Base-by-base conservation (phyloP, 2,797 vertebrate genomes). In the Acipenser transmontanus region DNA sequence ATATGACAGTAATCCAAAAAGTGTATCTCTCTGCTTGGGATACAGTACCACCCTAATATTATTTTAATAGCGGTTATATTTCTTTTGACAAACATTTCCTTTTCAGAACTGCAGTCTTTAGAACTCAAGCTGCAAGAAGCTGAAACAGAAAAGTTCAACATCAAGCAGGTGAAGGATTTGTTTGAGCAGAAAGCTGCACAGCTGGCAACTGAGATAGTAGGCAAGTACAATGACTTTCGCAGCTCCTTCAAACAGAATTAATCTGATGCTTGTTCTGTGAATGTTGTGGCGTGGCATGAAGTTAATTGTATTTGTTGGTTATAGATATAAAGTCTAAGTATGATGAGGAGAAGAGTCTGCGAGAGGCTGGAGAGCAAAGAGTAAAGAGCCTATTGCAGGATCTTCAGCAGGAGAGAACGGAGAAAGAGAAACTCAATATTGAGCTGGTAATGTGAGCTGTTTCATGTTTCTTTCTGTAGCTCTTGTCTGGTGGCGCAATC, bases 91-190 rank as follows among this genome's bases (percentile, higher is more conserved):
- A 34, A 34, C 34, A 34, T 34, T 34, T 34, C 34, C 4, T 79
- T 83, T 81, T 13, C 82, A 88, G 85, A 85, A 73, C 72, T 87
- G 60, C 83, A 86, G 59, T 85, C 82, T 64, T 85, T 99, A 71
- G 91, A 94, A 82, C 90, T 80, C 68, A 93, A 95, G 76, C 82
- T 99, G 75, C 95, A 97, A 73, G 93, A 99, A 79, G 88, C 93
- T 0, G 93, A 96, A 83, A 91, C 93, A 10, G 97, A 99, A 81
- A 98, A 94, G 81, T 98, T 97, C 84, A 97, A 98, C 86, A 94
- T 98, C 81, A 98, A 97, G 80, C 97, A 99, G 86, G 98, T 99
- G 97, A 99, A 97, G 91, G 97, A 99, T 76, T 81, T 99, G 77
- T 97, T 95, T 92, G 97, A 99, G 82, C 97, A 99, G 86, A 99